These are phyloP conservation scores for Eucidaris tribuloides DNA, from an alignment of 35 echinoderm and acorn worm genomes.

Conservation along the genomic window DNA sequence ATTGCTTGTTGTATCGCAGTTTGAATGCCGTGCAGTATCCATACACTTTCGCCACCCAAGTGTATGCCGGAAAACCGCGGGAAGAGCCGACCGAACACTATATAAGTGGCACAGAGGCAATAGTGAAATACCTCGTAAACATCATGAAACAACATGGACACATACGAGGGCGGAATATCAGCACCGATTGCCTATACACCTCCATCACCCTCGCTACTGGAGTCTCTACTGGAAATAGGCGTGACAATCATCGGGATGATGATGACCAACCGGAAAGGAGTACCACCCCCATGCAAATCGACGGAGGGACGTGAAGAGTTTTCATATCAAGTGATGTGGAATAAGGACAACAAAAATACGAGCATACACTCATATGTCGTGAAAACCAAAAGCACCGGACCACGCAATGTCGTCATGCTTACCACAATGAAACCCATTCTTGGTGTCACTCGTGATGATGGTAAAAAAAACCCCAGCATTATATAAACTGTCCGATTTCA, in stretches of 20 bases:
- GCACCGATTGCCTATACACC: neutral
- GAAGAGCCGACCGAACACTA: neutral
- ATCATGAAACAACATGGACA: neutral
- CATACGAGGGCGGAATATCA: neutral
- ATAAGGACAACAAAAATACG: neutral
- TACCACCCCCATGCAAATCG: constrained; percentile 6
- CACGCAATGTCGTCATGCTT: constrained; percentile 4
- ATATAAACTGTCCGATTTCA: constrained; percentile 33
- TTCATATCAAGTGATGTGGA: constrained; percentile 5
- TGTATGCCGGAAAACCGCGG: neutral
- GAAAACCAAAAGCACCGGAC: constrained; percentile 13
- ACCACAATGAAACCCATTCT: constrained; percentile 22
- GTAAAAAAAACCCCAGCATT: constrained; percentile 21
- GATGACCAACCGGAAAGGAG: constrained; percentile 6
- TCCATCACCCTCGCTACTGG: no score
- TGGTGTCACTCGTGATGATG: constrained; percentile 13
- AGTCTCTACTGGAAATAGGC: no score
- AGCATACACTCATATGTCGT: neutral
- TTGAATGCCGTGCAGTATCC: no score
- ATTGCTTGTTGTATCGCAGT: no score
- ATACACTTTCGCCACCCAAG: neutral
- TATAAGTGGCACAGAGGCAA: neutral
- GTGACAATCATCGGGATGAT: neutral
- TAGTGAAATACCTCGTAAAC: neutral
- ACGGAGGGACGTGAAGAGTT: neutral